Conservation (phyloP, 2,888 invertebrate genomes). For the Steinernema hermaphroditum region DNA sequence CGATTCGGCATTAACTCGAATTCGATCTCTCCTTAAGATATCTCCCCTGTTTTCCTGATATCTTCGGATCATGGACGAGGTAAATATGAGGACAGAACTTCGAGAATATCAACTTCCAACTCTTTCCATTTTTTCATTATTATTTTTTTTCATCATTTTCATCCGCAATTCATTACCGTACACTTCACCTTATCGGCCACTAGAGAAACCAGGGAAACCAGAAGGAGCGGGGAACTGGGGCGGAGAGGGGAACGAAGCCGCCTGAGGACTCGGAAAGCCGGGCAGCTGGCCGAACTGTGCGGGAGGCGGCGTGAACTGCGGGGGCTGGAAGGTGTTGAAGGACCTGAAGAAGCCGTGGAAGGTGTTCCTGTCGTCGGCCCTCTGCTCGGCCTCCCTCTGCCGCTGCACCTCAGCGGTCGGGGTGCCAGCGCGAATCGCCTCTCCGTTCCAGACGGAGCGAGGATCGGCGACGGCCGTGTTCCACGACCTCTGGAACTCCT, state of each 20-base stretch:
- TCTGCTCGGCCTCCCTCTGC: not conserved
- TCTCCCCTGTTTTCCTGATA: too few relatives aligned
- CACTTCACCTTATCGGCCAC: not conserved
- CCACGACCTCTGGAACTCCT: constrained; percentile 12
- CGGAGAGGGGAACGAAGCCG: too few relatives aligned
- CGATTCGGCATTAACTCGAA: too few relatives aligned
- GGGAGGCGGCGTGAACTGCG: constrained; percentile 6
- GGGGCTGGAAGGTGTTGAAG: not conserved
- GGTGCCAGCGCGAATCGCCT: constrained; percentile 4
- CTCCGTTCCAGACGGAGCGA: not conserved
- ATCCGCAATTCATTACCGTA: not conserved
- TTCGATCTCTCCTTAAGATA: too few relatives aligned
- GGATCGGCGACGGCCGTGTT: constrained; percentile 18
- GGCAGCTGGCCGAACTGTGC: not conserved
- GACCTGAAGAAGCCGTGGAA: constrained; percentile 5
- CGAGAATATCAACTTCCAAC: too few relatives aligned
- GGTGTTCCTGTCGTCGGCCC: constrained; percentile 19
- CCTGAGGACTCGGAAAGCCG: not conserved
- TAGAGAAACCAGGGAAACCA: not conserved
- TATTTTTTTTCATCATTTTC: too few relatives aligned
- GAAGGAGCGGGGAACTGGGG: not conserved
- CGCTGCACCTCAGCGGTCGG: not conserved
- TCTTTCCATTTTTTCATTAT: too few relatives aligned
- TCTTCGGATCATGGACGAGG: too few relatives aligned
- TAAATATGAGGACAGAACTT: too few relatives aligned